Base-by-base conservation (phyloP, 2,888 invertebrate genomes). In the Parnassius glacialis region DNA sequence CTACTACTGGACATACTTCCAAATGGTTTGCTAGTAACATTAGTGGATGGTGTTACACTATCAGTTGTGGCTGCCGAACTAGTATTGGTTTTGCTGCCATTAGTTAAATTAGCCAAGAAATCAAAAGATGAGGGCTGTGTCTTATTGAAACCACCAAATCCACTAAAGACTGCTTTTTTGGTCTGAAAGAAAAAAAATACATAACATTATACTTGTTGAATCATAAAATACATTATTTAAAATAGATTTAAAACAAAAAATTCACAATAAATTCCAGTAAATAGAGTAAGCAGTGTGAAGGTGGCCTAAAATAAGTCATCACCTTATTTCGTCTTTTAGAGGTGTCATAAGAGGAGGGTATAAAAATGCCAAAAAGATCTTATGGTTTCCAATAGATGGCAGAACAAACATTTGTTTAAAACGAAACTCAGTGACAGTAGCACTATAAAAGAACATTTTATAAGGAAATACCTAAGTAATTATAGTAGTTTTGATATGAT, bases 91-190 rank as follows among this genome's bases (percentile, higher is more conserved):
- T 85, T 87, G 66, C 76, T 86, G 13, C 91, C 86, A 78, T 92
- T 93, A 61, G 90, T 84, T 68, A 92, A 75, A 71, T 92, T 93
- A 64, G 93, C 86, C 74, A 94, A 80, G 75, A 94, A 94, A 74
- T 93, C 93, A 83, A 94, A 95, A 52, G 92, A 84, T 62, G 90
- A 70, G 59, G 91, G 85, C 65, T 84, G 78, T 50, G 92, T 71
- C 81, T 94, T 94, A 66, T 92, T 81, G 73, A 94, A 94, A 61
- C 94, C 94, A 64, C 94, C 92, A 84, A 96, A 96, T 54, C 93
- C 92, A 75, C 94, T 94, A 79, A 96, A 96, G 45, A 94, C 93
- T 80, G 93, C 93, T 79, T 92, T 93, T 59, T 88, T 88, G 10
- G 73, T 63, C 90, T 91, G 86, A 64, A 90, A 85, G 60, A 67